Conservation (phyloP, 92 coral and sea anemone species). For the Palythoa grandiflora region DNA sequence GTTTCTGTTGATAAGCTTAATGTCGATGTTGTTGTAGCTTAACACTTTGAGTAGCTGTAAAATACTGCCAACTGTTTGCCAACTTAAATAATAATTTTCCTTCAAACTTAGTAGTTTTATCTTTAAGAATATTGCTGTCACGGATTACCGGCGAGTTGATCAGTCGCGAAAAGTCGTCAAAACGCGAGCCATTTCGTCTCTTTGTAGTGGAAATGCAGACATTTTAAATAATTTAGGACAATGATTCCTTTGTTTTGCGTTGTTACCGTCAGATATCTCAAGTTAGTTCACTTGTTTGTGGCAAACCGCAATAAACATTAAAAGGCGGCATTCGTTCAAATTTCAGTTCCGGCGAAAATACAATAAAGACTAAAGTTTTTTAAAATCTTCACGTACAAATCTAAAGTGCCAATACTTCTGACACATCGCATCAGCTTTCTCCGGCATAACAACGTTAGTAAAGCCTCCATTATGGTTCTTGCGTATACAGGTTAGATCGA, state of each 20-base stretch:
- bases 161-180: slow-evolving; percentile 14
- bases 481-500: slow-evolving; percentile 40
- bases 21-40: background rate
- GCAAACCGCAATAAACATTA: slow-evolving; percentile 18
- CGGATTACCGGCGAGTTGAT: background rate
- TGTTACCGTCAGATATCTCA: slow-evolving; percentile 16
- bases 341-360: slow-evolving; percentile 16
- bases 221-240: slow-evolving; percentile 13
- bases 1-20: background rate
- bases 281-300: slow-evolving; percentile 23
- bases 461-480: slow-evolving; percentile 17
- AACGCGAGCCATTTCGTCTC: background rate
- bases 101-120: background rate
- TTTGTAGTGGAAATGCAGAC: slow-evolving; percentile 16
- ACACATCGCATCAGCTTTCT: background rate
- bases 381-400: background rate
- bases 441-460: background rate
- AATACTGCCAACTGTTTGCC: background rate
- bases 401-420: background rate
- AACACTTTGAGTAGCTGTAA: background rate
- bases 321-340: slow-evolving; percentile 32
- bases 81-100: background rate
- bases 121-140: background rate
- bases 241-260: slow-evolving; percentile 34
- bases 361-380: background rate